A percentile compares a stretch with the other conserved stretches of the same genome.
Evolutionary conservation across 2,888 invertebrate species (phyloP).

Genomic region (Apodemia zela): DNA sequence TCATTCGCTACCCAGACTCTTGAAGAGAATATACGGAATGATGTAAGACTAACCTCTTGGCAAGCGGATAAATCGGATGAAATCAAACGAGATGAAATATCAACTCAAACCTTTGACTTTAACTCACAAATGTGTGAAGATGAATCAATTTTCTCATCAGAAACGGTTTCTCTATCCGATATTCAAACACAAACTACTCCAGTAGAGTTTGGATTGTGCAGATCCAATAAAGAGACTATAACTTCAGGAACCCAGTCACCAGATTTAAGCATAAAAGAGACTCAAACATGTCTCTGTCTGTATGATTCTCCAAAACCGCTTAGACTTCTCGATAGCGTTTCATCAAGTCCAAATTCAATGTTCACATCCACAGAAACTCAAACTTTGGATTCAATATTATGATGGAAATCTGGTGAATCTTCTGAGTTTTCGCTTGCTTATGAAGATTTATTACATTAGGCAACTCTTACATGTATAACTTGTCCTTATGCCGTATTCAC

Average conservation of each 20-base stretch:
- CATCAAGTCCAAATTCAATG: constrained; percentile 46
- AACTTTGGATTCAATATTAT: constrained; percentile 43
- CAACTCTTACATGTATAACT: too few species aligned
- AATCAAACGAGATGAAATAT: constrained; percentile 58
- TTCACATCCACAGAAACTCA: constrained; percentile 62
- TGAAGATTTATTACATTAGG: constrained; percentile 14
- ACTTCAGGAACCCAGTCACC: constrained; percentile 53
- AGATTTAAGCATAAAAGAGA: constrained; percentile 62
- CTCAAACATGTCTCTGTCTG: constrained; percentile 61
- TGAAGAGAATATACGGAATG: constrained; percentile 53
- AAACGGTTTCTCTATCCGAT: constrained; percentile 58
- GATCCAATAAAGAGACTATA: constrained; percentile 56
- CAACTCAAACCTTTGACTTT: constrained; percentile 64
- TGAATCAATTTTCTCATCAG: constrained; percentile 56
- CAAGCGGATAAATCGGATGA: constrained; percentile 37
- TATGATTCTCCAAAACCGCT: constrained; percentile 50
- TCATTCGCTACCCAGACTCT: constrained; percentile 58
- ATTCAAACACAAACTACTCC: constrained; percentile 71
- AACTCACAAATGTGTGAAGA: constrained; percentile 63
- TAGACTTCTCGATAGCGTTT: constrained; percentile 48
- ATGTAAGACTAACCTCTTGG: constrained; percentile 52
- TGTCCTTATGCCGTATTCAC: too few species aligned
- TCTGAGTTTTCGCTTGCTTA: constrained; percentile 9
- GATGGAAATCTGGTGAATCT: constrained; percentile 34
- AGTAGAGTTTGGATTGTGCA: constrained; percentile 52